Base-by-base conservation (phyloP, 2,888 invertebrate species). In the Xestia c-nigrum region DNA sequence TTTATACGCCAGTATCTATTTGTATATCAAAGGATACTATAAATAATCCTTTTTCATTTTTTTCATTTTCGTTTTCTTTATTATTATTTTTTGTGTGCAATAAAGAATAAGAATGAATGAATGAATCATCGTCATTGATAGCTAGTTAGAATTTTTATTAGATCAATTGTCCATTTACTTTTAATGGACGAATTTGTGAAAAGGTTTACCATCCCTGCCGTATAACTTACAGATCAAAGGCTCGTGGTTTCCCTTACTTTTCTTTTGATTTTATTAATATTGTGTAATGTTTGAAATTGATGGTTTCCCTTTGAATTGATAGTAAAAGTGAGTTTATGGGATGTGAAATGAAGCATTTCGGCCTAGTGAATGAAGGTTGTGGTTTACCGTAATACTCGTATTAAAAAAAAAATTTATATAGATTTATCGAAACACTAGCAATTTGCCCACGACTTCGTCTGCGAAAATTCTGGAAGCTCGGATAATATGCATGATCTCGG, bases 221-320 rank as follows among this genome's bases (percentile, higher is more conserved):
- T 74, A 74, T 80, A 67, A 43, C 59, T 80, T 47, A 76, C 72
- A 77, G 61, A 63, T 10, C 46, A 9, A 63, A 47, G 63, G 40
- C 52, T n/a, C 81, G 86, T 71, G 84, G 84, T 88, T 88, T 83
- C 50, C 21, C 73, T 83, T 10, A 85, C 85, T 87, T 85, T 85
- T 87, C 87, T 87, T 87, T 87, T 78, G 46, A 38, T 47, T 81
- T 82, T 67, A 74, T 67, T 76, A 65, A 31, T 24, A 63, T 83
- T 86, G 79, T 72, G 74, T 79, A 85, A 82, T 63, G 12, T 67
- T 46, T 43, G 21, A 59, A 70, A 73, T 59, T 64, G 9, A 71
- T 67, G 61, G 55, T 84, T 81, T 86, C 75, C 75, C 72, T 86
- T 80, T 19, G 55, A 57, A 77, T 76, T 76, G 68, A 75, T 65